A percentile compares a stretch with the other conserved stretches of the same genome.
phyloP scores from a whole-genome alignment of 2,797 vertebrate genomes.

The Aratinga solstitialis region DNA sequence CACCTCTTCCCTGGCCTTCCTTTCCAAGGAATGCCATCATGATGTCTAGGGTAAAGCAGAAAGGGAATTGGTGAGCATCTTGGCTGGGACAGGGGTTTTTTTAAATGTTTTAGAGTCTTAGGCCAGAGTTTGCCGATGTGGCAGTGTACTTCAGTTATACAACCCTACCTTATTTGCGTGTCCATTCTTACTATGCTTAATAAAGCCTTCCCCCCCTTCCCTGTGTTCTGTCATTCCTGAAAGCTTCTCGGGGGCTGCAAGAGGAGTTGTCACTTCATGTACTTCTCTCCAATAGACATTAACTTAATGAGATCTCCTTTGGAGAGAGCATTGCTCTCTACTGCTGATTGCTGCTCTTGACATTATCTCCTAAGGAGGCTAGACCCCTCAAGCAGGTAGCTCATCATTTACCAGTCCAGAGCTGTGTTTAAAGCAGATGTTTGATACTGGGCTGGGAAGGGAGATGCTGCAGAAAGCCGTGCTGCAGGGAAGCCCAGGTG shows the following conservation, averaged over 20 bases:
- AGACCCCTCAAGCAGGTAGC: neutral
- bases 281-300: neutral
- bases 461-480: neutral
- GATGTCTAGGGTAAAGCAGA: neutral
- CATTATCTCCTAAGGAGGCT: neutral
- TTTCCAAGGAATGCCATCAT: neutral
- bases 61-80: neutral
- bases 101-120: neutral
- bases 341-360: neutral
- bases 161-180: neutral
- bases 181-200: neutral
- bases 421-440: neutral
- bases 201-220: constrained; percentile 29
- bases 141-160: neutral
- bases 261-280: neutral
- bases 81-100: neutral
- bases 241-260: neutral
- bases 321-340: neutral
- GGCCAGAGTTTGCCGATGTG: neutral
- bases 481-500: neutral
- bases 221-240: neutral
- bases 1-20: neutral
- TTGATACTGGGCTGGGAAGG: neutral
- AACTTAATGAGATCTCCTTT: neutral
- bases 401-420: rapidly evolving